These are phyloP conservation scores for Synodontis membranacea DNA, from an alignment of 2,113 vertebrate species.

Conservation along the genomic window DNA sequence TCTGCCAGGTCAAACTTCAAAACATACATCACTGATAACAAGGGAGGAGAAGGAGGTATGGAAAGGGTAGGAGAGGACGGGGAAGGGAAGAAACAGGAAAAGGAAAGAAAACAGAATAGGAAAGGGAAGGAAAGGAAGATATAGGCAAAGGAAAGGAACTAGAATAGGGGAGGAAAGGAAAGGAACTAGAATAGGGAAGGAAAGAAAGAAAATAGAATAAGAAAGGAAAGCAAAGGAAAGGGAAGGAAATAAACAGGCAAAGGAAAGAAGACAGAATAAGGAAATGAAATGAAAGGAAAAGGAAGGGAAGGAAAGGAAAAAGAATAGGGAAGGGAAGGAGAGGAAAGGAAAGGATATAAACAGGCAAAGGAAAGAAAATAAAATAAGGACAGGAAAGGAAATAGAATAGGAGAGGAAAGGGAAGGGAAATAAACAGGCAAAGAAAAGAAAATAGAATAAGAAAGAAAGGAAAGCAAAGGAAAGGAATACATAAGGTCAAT, in stretches of 20 bases:
- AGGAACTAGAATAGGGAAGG: no score
- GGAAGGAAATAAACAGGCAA: no score
- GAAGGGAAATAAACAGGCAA: no score
- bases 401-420: background rate
- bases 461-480: background rate
- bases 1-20: background rate
- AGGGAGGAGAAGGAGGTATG: background rate
- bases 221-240: no score
- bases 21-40: no score
- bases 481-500: background rate
- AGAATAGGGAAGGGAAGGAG: background rate
- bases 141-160: no score
- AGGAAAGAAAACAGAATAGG: background rate
- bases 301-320: background rate
- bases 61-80: background rate
- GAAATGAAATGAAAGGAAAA: background rate
- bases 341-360: background rate
- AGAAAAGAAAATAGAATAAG: no score
- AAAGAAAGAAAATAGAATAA: no score
- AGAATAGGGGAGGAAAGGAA: no score
- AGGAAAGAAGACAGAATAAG: no score
- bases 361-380: no score
- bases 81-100: no score
- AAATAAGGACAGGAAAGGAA: background rate
- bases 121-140: background rate